These are phyloP conservation scores for Cephus pygmeus DNA, from an alignment of 2,888 invertebrate species.

Conservation along the genomic window DNA sequence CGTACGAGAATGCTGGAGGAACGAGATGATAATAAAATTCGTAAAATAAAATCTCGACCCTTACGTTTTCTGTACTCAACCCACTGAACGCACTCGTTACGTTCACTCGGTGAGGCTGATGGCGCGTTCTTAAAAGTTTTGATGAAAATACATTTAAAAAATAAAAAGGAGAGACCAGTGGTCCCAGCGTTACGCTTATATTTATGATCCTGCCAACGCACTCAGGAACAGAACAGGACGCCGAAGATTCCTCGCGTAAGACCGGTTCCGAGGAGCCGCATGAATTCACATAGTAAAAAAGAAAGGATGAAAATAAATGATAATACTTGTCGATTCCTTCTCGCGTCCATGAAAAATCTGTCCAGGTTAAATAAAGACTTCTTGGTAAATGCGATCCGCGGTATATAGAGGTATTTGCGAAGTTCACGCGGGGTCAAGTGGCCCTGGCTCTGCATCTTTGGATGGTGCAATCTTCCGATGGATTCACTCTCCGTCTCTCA, in stretches of 20 bases:
- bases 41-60: not conserved
- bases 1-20: not conserved
- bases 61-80: not conserved
- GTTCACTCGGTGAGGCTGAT: not conserved
- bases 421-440: constrained; percentile 37
- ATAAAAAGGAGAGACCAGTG: not conserved
- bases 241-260: not conserved
- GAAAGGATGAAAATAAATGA: not conserved
- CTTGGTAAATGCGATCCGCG: constrained; percentile 14
- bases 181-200: not conserved
- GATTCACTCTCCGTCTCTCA: not conserved
- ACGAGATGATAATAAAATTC: not conserved
- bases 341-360: not conserved
- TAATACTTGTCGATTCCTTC: not conserved
- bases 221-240: not conserved
- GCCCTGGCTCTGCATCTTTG: constrained; percentile 11
- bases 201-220: not conserved
- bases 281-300: not conserved
- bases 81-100: not conserved
- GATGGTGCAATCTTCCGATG: not conserved
- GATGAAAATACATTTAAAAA: not conserved
- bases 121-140: not conserved
- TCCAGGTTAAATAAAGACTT: constrained; percentile 10
- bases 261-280: not conserved
- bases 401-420: constrained; percentile 25